These are phyloP conservation scores for Stichopus horrens DNA, from an alignment of 53 echinoderm and acorn worm species.

Conservation along the genomic window DNA sequence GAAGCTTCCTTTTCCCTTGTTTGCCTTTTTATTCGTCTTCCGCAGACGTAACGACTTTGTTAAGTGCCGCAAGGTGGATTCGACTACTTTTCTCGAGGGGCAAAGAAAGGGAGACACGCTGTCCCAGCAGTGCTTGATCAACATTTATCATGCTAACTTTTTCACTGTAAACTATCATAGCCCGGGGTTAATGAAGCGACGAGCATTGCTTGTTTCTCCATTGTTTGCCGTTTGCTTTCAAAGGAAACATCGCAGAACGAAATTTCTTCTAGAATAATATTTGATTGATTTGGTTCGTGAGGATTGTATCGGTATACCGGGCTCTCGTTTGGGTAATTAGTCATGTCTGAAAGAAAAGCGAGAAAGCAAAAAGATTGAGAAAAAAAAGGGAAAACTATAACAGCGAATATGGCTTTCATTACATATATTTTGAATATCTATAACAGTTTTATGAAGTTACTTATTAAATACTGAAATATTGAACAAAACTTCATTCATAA, in stretches of 20 bases:
- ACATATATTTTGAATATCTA: no score
- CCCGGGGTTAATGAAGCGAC: constrained; percentile 24
- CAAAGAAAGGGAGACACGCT: constrained; percentile 6
- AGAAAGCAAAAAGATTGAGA: not conserved
- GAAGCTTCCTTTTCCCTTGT: not conserved
- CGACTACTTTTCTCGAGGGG: constrained; percentile 37
- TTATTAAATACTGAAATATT: no score
- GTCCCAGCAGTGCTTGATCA: constrained; percentile 40
- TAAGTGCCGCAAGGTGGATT: constrained; percentile 44
- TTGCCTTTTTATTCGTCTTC: constrained; percentile 23
- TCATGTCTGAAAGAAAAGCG: not conserved
- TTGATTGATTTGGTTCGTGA: constrained; percentile 35
- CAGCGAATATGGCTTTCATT: not conserved
- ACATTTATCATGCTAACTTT: constrained; percentile 43
- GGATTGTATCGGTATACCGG: not conserved
- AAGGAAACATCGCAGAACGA: not conserved
- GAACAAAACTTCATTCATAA: no score
- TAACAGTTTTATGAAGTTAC: no score
- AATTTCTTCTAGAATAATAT: constrained; percentile 4
- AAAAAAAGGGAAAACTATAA: not conserved
- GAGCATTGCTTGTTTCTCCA: constrained; percentile 8
- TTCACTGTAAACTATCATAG: not conserved
- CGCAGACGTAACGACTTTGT: constrained; percentile 46
- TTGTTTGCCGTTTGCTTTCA: not conserved
- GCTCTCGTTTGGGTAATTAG: constrained; percentile 7